phyloP scores from a whole-genome alignment of 2,888 invertebrate genomes.

The Parascotia fuliginaria region DNA sequence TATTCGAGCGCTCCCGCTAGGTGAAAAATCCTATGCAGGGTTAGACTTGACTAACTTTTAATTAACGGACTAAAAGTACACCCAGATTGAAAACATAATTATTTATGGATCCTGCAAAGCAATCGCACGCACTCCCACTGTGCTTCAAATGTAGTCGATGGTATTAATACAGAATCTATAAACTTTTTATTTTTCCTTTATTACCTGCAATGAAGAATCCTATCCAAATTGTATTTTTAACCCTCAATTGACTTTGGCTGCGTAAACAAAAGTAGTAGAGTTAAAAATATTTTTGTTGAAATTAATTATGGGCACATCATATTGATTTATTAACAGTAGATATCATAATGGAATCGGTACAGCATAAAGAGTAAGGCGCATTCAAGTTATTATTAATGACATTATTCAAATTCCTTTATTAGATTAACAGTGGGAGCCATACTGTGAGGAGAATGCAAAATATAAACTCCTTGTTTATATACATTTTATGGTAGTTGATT shows the following conservation, averaged over 20 bases:
- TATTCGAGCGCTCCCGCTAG: too few relatives aligned
- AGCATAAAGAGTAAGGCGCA: slow-evolving; percentile 43
- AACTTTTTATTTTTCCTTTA: not conserved
- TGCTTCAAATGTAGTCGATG: too few relatives aligned
- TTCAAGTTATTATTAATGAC: slow-evolving; percentile 71
- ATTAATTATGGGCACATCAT: slow-evolving; percentile 44
- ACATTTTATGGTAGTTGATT: too few relatives aligned
- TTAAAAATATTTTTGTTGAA: slow-evolving; percentile 22
- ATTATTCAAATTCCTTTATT: slow-evolving; percentile 81
- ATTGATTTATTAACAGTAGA: slow-evolving; percentile 52
- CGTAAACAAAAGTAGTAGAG: not conserved
- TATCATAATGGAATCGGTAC: slow-evolving; percentile 47
- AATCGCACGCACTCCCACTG: too few relatives aligned
- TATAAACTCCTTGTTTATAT: slow-evolving; percentile 46
- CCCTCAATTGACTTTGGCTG: slow-evolving; percentile 7
- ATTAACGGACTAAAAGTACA: too few relatives aligned
- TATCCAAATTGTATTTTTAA: slow-evolving; percentile 3
- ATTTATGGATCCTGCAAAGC: too few relatives aligned
- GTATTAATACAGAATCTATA: too few relatives aligned
- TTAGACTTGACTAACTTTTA: too few relatives aligned
- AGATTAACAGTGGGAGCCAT: slow-evolving; percentile 78
- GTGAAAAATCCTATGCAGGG: too few relatives aligned
- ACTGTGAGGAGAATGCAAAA: slow-evolving; percentile 73
- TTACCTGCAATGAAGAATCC: not conserved
- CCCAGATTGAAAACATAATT: too few relatives aligned